phyloP scores from a whole-genome alignment of 1,140 invertebrate species.

The Drosophila prosaltans region DNA sequence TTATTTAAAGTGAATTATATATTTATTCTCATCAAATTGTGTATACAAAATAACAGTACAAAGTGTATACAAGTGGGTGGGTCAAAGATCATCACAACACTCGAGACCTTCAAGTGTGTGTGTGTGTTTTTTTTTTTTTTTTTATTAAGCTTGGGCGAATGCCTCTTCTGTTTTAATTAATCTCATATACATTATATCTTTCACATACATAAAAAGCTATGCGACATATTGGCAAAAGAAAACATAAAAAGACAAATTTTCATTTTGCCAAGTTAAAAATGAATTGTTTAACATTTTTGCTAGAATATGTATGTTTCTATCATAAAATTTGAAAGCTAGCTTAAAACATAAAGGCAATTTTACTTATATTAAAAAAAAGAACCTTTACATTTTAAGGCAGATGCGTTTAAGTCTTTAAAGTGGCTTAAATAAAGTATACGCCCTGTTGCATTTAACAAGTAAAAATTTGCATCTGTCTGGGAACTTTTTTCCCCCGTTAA shows the following conservation, averaged over 20 bases:
- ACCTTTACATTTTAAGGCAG: too few species aligned
- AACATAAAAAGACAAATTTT: too few species aligned
- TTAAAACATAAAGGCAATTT: too few species aligned
- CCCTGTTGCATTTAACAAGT: not conserved
- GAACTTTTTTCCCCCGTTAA: not conserved
- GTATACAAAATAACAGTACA: constrained; percentile 14
- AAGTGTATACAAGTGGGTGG: constrained; percentile 16
- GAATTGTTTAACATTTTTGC: too few species aligned
- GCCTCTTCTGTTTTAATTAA: constrained; percentile 67
- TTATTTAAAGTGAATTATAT: constrained; percentile 34
- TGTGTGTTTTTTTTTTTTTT: not conserved
- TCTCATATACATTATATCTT: constrained; percentile 52
- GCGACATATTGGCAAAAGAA: not conserved
- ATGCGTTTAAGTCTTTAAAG: not conserved
- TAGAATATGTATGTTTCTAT: too few species aligned
- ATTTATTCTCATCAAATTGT: constrained; percentile 28
- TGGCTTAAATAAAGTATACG: not conserved
- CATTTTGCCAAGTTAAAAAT: too few species aligned
- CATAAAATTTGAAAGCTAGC: too few species aligned
- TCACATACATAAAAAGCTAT: constrained; percentile 23
- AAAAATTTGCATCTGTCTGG: not conserved
- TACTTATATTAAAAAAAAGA: too few species aligned
- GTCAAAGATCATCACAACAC: constrained; percentile 24
- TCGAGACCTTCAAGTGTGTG: constrained; percentile 11
- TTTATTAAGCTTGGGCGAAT: constrained; percentile 52